Percentiles rank a stretch among this genome's conserved stretches.
Evolutionary conservation across 2,797 vertebrate genomes (phyloP).

Genomic region (Rhinoraja longicauda): DNA sequence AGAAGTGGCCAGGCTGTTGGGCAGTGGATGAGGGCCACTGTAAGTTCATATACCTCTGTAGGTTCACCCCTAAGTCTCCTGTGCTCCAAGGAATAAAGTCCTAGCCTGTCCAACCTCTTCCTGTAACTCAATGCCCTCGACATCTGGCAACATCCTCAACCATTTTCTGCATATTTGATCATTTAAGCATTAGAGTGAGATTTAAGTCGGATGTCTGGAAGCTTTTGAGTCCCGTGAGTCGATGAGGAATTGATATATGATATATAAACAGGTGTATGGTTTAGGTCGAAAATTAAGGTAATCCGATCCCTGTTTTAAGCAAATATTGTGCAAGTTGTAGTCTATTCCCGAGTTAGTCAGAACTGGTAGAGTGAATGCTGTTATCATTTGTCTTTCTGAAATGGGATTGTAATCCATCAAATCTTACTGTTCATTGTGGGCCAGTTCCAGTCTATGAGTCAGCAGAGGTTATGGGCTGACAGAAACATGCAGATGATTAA

Average conservation of each 20-base stretch:
- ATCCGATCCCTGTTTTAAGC: background rate
- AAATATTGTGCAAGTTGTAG: background rate
- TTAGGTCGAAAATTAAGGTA: background rate
- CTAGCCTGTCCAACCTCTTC: too few relatives aligned
- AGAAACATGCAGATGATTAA: background rate
- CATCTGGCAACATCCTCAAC: too few relatives aligned
- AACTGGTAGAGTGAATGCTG: slow-evolving; percentile 12
- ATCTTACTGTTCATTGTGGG: background rate
- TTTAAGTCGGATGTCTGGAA: background rate
- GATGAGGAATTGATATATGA: background rate
- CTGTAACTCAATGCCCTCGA: too few relatives aligned
- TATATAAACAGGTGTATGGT: background rate
- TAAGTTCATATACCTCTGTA: too few relatives aligned
- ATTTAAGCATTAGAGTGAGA: background rate
- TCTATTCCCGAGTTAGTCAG: background rate
- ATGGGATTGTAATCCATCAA: background rate
- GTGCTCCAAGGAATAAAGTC: too few relatives aligned
- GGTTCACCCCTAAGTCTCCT: too few relatives aligned
- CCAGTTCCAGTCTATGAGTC: background rate
- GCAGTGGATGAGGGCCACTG: too few relatives aligned
- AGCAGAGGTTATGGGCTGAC: background rate
- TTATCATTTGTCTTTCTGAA: background rate
- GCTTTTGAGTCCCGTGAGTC: too few relatives aligned
- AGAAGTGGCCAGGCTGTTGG: too few relatives aligned
- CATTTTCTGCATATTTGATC: background rate